phyloP scores from a whole-genome alignment of 2,113 vertebrate genomes.

The Aspidoscelis tigris region DNA sequence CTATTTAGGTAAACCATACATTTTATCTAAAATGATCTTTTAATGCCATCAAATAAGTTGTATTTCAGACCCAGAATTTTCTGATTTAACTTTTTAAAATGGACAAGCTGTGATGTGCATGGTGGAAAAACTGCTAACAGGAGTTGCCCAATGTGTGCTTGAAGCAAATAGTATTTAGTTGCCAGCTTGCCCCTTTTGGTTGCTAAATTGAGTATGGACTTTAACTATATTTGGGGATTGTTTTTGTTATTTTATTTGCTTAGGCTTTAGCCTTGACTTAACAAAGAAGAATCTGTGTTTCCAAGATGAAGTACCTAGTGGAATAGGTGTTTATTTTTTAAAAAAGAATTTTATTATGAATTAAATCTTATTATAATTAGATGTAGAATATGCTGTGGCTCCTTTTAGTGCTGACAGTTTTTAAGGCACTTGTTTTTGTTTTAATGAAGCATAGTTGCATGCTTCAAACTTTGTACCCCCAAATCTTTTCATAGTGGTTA shows the following conservation, averaged over 20 bases:
- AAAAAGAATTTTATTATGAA: neutral
- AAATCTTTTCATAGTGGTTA: neutral
- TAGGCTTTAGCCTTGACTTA: neutral
- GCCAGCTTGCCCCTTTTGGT: neutral
- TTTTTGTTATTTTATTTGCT: neutral
- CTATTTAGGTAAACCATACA: constrained; percentile 13
- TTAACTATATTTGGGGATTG: neutral
- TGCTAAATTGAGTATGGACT: neutral
- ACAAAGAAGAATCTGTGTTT: neutral
- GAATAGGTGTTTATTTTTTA: neutral
- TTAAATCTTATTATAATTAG: too few relatives aligned
- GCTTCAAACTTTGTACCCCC: neutral
- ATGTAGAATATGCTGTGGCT: neutral
- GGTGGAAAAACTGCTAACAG: neutral
- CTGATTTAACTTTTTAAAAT: neutral
- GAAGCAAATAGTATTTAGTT: neutral
- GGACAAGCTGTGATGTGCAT: neutral
- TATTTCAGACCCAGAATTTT: neutral
- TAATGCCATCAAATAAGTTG: neutral
- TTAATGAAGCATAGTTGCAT: neutral
- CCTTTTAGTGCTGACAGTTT: neutral
- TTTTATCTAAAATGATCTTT: neutral
- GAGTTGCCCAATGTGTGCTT: neutral
- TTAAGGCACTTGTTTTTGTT: neutral
- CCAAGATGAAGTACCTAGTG: neutral